Percentiles rank a stretch among this genome's conserved stretches.
phyloP scores from a whole-genome alignment of 2,888 invertebrate genomes.

The Agrochola litura region DNA sequence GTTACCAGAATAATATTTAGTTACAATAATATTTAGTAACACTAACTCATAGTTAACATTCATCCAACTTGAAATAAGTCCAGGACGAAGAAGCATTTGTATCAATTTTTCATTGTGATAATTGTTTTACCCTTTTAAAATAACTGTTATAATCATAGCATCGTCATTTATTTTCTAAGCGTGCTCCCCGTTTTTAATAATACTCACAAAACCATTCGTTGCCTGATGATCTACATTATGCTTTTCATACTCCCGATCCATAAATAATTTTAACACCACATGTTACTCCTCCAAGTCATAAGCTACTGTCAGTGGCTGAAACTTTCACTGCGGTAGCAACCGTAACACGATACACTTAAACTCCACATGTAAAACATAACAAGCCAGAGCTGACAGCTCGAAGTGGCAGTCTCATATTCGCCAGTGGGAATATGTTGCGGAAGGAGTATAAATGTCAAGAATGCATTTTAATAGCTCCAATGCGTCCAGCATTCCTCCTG shows the following conservation, averaged over 20 bases:
- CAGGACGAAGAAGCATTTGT: slow-evolving; percentile 1
- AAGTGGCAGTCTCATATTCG: slow-evolving; percentile 61
- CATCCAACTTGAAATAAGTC: slow-evolving; percentile 16
- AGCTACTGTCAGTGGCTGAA: slow-evolving; percentile 26
- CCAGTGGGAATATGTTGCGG: slow-evolving; percentile 71
- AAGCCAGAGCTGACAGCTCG: slow-evolving; percentile 45
- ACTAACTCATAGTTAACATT: slow-evolving; percentile 32
- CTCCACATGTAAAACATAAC: slow-evolving; percentile 51
- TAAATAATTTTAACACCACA: slow-evolving; percentile 39
- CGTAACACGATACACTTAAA: slow-evolving; percentile 51
- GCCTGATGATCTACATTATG: slow-evolving; percentile 11
- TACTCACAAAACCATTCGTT: slow-evolving; percentile 4
- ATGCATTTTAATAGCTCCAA: slow-evolving; percentile 84
- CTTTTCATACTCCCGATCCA: slow-evolving; percentile 30
- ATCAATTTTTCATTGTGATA: slow-evolving; percentile 12
- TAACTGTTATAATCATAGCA: slow-evolving; percentile 8
- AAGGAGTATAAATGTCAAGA: slow-evolving; percentile 81
- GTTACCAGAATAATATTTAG: slow-evolving; percentile 65
- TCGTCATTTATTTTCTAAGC: slow-evolving; percentile 1
- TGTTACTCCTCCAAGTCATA: slow-evolving; percentile 36
- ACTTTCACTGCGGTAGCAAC: slow-evolving; percentile 39
- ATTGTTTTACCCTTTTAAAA: slow-evolving; percentile 17
- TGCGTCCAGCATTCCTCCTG: slow-evolving; percentile 81
- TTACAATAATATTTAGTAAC: slow-evolving; percentile 8
- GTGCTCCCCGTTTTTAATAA: slow-evolving; percentile 7